These are phyloP conservation scores for Grantiella picta DNA, from an alignment of 2,113 vertebrate genomes.

Conservation along the genomic window DNA sequence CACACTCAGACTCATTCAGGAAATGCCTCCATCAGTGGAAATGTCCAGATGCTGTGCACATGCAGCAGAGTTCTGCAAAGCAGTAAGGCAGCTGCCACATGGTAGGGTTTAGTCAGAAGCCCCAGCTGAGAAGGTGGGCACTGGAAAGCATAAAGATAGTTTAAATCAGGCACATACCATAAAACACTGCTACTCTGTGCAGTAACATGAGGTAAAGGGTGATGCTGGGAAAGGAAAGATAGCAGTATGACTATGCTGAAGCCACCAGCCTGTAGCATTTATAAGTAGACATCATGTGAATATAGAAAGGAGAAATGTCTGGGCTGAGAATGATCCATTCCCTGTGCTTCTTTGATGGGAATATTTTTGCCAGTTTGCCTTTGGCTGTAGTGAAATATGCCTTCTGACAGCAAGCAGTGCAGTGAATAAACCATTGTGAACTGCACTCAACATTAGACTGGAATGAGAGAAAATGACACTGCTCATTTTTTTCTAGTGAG, in stretches of 20 bases:
- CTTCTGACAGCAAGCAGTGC: background rate
- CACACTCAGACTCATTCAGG: background rate
- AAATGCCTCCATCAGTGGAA: background rate
- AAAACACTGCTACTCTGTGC: background rate
- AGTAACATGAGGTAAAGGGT: background rate
- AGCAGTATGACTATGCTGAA: background rate
- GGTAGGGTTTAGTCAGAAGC: background rate
- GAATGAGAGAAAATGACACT: background rate
- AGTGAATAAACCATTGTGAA: background rate
- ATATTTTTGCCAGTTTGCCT: background rate
- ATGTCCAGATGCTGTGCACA: constrained; percentile 28
- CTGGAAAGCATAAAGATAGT: background rate
- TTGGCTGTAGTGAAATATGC: background rate
- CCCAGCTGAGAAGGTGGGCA: background rate
- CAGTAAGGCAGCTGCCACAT: background rate
- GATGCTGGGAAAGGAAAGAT: background rate
- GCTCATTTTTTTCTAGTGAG: background rate
- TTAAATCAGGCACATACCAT: background rate
- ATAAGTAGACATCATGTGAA: background rate
- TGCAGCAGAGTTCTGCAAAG: background rate
- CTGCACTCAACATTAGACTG: background rate
- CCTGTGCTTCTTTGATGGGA: background rate
- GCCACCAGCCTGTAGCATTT: background rate
- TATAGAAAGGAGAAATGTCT: background rate
- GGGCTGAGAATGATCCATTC: background rate